Conservation (phyloP, 2,113 vertebrate genomes). For the Oreocharis arfaki region DNA sequence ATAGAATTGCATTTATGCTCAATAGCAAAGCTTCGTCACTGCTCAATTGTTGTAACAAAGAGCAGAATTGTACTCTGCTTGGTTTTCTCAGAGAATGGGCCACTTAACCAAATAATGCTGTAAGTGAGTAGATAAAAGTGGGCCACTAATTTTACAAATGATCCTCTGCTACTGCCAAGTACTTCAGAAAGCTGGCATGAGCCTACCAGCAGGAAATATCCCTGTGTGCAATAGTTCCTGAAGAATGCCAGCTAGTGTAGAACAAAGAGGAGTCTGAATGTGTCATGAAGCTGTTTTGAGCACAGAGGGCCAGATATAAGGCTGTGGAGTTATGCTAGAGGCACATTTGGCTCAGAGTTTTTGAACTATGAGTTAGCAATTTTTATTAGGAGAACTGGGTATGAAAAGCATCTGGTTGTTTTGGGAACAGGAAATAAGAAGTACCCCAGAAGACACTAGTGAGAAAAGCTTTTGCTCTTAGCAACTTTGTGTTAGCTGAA, state of each 20-base stretch:
- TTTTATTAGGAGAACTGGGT: neutral
- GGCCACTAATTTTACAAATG: constrained; percentile 42
- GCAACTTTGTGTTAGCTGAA: neutral
- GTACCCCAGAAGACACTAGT: neutral
- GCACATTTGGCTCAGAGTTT: neutral
- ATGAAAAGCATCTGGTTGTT: constrained; percentile 9
- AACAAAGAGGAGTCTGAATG: neutral
- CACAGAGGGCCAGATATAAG: neutral
- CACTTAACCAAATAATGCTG: constrained; percentile 24
- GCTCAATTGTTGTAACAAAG: neutral
- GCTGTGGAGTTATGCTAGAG: neutral
- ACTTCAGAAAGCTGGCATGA: constrained; percentile 14
- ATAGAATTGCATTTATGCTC: neutral
- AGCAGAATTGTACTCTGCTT: neutral
- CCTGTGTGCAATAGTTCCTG: neutral
- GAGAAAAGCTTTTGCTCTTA: constrained; percentile 56
- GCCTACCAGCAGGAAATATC: neutral
- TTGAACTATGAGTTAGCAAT: neutral
- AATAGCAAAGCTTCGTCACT: neutral
- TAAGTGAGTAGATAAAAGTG: constrained; percentile 15
- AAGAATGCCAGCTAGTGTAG: neutral
- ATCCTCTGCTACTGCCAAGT: constrained; percentile 7
- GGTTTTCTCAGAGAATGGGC: neutral
- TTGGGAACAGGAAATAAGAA: neutral
- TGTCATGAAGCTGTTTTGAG: neutral